Conservation (phyloP, 2,888 invertebrate genomes). For the Eledona agricola region DNA sequence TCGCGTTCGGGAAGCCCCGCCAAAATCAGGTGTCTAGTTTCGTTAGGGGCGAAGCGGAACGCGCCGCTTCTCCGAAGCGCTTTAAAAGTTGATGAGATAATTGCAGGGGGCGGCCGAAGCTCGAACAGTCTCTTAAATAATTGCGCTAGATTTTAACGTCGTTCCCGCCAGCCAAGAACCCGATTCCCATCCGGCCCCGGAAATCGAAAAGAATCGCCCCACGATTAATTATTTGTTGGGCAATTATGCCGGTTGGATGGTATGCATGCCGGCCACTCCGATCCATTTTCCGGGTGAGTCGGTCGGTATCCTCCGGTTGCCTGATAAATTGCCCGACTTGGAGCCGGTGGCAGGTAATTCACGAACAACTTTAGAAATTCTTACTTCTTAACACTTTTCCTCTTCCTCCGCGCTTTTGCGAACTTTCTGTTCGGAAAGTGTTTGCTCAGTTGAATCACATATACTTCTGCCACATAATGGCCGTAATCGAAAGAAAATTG, state of each 20-base stretch:
- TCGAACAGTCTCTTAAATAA: conserved; percentile 32
- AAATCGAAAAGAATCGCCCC: too few species aligned
- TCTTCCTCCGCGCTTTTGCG: conserved; percentile 34
- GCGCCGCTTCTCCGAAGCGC: conserved; percentile 17
- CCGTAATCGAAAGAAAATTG: conserved; percentile 59
- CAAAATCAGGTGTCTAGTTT: conserved; percentile 36
- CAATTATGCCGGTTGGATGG: conserved; percentile 35
- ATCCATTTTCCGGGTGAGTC: conserved; percentile 59
- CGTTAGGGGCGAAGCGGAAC: conserved; percentile 10
- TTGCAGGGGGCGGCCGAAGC: conserved; percentile 21
- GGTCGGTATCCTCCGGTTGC: conserved; percentile 50
- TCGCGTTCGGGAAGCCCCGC: conserved; percentile 31
- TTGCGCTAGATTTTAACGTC: conserved; percentile 34
- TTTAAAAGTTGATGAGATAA: conserved; percentile 42
- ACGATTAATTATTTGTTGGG: conserved; percentile 37
- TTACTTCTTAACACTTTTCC: conserved; percentile 60
- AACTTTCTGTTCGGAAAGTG: conserved; percentile 50
- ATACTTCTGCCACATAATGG: conserved; percentile 57
- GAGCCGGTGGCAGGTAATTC: conserved; percentile 71
- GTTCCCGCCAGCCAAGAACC: too few species aligned
- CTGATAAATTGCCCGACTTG: conserved; percentile 73
- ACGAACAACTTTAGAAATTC: conserved; percentile 59
- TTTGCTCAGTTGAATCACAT: conserved; percentile 58
- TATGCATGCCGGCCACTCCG: conserved; percentile 54
- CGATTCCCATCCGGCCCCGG: too few species aligned